Conservation (phyloP, 1,140 invertebrate genomes). For the Lepeophtheirus salmonis region DNA sequence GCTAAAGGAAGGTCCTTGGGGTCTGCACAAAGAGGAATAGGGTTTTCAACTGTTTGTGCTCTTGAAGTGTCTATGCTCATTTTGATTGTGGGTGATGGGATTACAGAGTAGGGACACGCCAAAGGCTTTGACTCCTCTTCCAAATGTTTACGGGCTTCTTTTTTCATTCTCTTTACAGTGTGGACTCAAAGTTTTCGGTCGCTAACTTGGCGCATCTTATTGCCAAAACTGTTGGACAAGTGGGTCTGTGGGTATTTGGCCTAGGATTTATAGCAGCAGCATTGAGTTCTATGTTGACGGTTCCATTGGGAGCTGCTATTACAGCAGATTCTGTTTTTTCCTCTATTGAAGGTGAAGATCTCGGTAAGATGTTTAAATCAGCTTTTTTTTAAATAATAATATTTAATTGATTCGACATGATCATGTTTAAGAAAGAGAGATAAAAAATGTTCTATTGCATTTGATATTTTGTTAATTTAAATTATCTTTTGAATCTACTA, state of each 20-base stretch:
- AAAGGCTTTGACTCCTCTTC: background rate
- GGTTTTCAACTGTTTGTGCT: constrained; percentile 11
- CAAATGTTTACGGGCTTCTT: background rate
- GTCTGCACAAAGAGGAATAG: constrained; percentile 12
- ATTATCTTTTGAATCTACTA: too few relatives aligned
- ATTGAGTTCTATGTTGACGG: constrained; percentile 15
- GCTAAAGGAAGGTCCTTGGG: constrained; percentile 8
- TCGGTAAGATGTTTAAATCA: too few relatives aligned
- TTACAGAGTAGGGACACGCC: background rate
- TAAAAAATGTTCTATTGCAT: too few relatives aligned
- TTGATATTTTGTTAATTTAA: too few relatives aligned
- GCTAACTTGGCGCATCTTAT: constrained; percentile 5
- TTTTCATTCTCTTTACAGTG: background rate
- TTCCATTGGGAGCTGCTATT: constrained; percentile 9
- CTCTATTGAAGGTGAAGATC: background rate
- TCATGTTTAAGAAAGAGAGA: too few relatives aligned
- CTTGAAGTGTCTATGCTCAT: constrained; percentile 13
- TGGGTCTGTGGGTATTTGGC: constrained; percentile 7
- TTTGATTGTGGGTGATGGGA: constrained; percentile 15
- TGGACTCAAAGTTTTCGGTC: constrained; percentile 2
- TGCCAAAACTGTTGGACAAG: background rate
- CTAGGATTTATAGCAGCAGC: constrained; percentile 16
- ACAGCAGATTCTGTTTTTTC: constrained; percentile 12
- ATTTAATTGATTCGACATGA: too few relatives aligned
- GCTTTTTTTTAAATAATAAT: too few relatives aligned